These are phyloP conservation scores for Coregonus suidteri DNA, from an alignment of 2,797 vertebrate species.

Conservation along the genomic window DNA sequence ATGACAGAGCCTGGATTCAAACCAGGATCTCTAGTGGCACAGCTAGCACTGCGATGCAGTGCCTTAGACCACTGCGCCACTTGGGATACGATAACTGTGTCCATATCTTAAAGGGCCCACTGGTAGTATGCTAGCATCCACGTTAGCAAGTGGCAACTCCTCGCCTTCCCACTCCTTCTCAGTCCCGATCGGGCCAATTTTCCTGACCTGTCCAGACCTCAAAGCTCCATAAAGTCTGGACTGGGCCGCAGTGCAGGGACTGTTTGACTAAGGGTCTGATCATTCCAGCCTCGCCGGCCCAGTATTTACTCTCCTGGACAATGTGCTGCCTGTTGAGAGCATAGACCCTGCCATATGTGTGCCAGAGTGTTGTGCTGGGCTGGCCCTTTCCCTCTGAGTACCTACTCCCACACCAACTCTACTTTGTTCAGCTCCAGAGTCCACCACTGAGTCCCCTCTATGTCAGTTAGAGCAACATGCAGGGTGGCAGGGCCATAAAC, in stretches of 20 bases:
- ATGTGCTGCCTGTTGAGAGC: conserved; percentile 44
- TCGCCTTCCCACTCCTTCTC: neutral
- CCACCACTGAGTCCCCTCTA: neutral
- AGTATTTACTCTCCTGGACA: conserved; percentile 45
- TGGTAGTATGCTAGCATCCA: neutral
- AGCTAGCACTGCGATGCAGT: too few relatives aligned
- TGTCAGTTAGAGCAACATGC: too few relatives aligned
- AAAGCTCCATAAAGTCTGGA: conserved; percentile 39
- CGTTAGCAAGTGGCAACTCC: neutral
- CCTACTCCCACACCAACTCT: neutral
- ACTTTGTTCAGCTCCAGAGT: conserved; percentile 7
- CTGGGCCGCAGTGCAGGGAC: conserved; percentile 32
- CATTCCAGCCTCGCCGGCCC: conserved; percentile 24
- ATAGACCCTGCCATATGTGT: conserved; percentile 27
- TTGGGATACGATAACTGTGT: neutral
- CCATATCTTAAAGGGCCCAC: neutral
- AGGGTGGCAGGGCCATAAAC: neutral
- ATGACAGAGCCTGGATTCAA: too few relatives aligned
- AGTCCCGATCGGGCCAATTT: neutral
- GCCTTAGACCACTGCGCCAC: too few relatives aligned
- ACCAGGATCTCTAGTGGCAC: too few relatives aligned
- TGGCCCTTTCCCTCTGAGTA: neutral
- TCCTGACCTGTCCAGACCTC: conserved; percentile 16
- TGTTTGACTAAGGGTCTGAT: conserved; percentile 45
- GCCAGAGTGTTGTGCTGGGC: neutral